Percentiles rank a stretch among this genome's conserved stretches.
These are phyloP conservation scores for Chelmon rostratus DNA, from an alignment of 2,797 vertebrate species.

Conservation along the genomic window DNA sequence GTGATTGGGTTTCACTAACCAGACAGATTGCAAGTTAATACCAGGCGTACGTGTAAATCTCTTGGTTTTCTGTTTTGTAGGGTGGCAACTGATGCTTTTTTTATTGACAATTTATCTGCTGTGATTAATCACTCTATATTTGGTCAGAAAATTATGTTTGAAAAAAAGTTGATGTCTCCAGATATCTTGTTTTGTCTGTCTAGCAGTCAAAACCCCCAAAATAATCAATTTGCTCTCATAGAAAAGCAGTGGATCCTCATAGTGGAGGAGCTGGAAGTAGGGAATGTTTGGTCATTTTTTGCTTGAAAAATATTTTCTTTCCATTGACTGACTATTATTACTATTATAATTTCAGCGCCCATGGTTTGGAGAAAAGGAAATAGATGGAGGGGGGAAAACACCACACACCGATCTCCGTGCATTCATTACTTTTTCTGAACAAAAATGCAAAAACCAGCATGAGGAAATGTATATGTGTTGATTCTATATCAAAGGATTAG, in stretches of 20 bases:
- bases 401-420: too few relatives aligned
- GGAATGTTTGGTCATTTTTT: neutral
- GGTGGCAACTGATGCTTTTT: neutral
- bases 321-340: fast-evolving
- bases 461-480: neutral
- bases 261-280: neutral
- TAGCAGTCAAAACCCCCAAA: too few relatives aligned
- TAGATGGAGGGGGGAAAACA: neutral
- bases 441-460: conserved; percentile 1
- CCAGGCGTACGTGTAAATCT: neutral
- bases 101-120: too few relatives aligned
- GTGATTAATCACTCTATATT: neutral
- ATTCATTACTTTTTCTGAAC: neutral
- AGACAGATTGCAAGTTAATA: neutral
- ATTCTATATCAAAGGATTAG: neutral
- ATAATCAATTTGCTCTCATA: too few relatives aligned
- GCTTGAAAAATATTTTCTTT: neutral
- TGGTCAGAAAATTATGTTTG: neutral
- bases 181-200: too few relatives aligned
- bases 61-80: neutral
- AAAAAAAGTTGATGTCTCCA: too few relatives aligned
- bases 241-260: neutral
- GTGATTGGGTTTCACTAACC: neutral
- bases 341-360: neutral
- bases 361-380: neutral